A percentile compares a stretch with the other conserved stretches of the same genome.
Conservation (phyloP, 30 jellyfish, hydroid and myxozoan genomes). For the Cassiopea xamachana region DNA sequence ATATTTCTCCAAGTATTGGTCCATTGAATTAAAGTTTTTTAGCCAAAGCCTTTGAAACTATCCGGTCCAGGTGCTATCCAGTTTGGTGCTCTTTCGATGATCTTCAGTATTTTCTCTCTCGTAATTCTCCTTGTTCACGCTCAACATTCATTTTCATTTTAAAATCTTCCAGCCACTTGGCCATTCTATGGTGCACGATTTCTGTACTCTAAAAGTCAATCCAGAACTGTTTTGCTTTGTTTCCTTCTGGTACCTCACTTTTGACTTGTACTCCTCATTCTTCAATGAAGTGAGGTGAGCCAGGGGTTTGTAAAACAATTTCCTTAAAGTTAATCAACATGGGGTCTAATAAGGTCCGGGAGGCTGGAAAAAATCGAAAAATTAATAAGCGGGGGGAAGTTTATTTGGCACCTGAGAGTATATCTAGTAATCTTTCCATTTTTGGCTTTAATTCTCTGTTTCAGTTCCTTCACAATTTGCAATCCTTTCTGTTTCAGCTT, state of each 20-base stretch:
- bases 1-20: background rate
- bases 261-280: background rate
- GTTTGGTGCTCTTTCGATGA: background rate
- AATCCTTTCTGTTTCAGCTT: constrained; percentile 12
- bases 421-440: background rate
- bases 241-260: constrained; percentile 3
- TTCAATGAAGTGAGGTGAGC: too few relatives aligned
- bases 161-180: constrained; percentile 36
- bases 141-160: background rate
- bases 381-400: too few relatives aligned
- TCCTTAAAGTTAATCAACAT: constrained; percentile 5
- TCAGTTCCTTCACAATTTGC: background rate
- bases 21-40: background rate
- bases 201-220: too few relatives aligned
- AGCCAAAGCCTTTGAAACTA: background rate
- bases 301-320: background rate
- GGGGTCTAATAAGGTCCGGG: background rate
- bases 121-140: background rate
- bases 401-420: too few relatives aligned
- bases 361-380: too few relatives aligned
- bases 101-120: background rate
- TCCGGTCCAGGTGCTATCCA: background rate
- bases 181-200: constrained; percentile 13
- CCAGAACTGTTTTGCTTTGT: background rate
- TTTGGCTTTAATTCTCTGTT: constrained; percentile 22